Conservation (phyloP, 2,888 invertebrate species). For the Volucella bombylans region DNA sequence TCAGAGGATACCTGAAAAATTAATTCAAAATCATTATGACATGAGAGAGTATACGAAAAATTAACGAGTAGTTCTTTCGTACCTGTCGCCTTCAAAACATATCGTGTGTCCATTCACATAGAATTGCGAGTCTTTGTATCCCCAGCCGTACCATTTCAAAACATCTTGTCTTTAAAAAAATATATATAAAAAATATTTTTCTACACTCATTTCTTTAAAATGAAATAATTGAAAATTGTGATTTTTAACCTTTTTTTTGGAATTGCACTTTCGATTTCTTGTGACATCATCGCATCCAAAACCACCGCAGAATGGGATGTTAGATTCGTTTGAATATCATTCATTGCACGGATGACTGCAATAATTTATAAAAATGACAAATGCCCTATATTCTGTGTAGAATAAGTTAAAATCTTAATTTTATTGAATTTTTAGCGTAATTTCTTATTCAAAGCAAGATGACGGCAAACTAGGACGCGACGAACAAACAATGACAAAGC, state of each 20-base stretch:
- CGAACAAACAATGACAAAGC: constrained; percentile 49
- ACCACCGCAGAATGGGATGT: constrained; percentile 68
- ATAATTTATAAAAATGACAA: constrained; percentile 1
- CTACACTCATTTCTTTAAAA: not conserved
- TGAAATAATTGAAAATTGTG: not conserved
- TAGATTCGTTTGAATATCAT: constrained; percentile 33
- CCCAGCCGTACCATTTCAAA: constrained; percentile 99
- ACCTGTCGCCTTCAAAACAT: constrained; percentile 94
- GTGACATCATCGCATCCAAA: constrained; percentile 79
- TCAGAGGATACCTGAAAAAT: constrained; percentile 88
- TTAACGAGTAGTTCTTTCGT: constrained; percentile 75
- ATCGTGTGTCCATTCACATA: constrained; percentile 85
- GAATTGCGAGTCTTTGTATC: constrained; percentile 98
- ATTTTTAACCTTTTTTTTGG: constrained; percentile 79
- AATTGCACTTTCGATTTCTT: constrained; percentile 79
- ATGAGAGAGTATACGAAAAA: not conserved
- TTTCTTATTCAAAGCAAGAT: not conserved
- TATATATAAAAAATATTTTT: constrained; percentile 9
- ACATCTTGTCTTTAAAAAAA: constrained; percentile 89
- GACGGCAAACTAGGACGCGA: constrained; percentile 10
- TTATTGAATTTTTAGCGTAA: constrained; percentile 24
- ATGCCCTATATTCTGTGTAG: constrained; percentile 6
- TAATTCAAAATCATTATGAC: not conserved
- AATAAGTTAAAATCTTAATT: constrained; percentile 6
- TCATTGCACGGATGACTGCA: constrained; percentile 29